phyloP scores from a whole-genome alignment of 2,888 invertebrate species.

The Portevinia maculata region DNA sequence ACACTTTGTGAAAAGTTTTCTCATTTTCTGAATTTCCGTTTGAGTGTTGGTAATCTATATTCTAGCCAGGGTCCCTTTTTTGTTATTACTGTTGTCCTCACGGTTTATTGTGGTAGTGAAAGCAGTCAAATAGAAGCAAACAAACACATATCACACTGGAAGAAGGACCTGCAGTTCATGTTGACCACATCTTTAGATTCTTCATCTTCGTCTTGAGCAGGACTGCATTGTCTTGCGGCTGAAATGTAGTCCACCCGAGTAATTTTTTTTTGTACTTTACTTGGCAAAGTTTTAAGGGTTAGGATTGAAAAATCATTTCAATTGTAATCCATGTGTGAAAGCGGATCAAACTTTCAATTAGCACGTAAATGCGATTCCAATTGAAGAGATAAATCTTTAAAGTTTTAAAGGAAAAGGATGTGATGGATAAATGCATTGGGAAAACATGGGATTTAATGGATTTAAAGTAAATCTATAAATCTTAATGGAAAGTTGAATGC shows the following conservation, averaged over 20 bases:
- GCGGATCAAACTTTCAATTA: conserved; percentile 52
- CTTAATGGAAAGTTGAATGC: background rate
- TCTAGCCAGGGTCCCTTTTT: background rate
- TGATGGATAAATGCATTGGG: background rate
- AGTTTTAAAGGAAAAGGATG: conserved; percentile 34
- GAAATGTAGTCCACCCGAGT: background rate
- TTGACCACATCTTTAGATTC: conserved; percentile 36
- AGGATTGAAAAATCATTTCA: conserved; percentile 47
- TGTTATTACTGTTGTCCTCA: conserved; percentile 20
- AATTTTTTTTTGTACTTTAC: conserved; percentile 2
- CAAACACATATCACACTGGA: conserved; percentile 31
- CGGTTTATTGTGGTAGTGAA: conserved; percentile 14
- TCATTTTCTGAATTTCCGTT: conserved; percentile 59
- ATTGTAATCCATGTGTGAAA: conserved; percentile 49
- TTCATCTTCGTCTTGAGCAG: conserved; percentile 18
- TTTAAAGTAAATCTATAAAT: background rate
- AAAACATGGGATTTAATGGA: background rate
- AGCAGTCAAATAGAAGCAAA: conserved; percentile 15
- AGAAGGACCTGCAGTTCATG: conserved; percentile 35
- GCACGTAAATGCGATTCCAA: conserved; percentile 45
- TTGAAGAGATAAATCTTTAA: conserved; percentile 53
- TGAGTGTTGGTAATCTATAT: background rate
- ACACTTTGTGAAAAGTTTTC: conserved; percentile 56
- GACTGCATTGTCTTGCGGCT: conserved; percentile 26
- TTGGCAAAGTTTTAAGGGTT: conserved; percentile 16